Percentiles rank a stretch among this genome's conserved stretches.
These are phyloP conservation scores for Chanos chanos DNA, from an alignment of 2,797 vertebrate species.

Conservation along the genomic window DNA sequence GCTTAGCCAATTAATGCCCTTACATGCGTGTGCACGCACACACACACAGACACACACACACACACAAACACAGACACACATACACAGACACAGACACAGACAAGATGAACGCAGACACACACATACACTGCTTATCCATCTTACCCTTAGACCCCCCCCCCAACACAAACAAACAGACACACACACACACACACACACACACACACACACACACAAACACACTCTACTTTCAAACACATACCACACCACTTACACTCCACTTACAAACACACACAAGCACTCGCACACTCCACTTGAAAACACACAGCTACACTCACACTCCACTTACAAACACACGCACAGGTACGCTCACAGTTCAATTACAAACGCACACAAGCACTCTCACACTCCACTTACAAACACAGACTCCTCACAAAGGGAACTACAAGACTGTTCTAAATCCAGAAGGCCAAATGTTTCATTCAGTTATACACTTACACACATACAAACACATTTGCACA, in stretches of 20 bases:
- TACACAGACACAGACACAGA: background rate
- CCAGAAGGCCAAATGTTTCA: background rate
- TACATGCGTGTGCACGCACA: slow-evolving; percentile 2
- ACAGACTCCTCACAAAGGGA: slow-evolving; percentile 1
- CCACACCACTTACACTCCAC: too few species aligned
- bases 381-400: background rate
- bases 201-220: background rate
- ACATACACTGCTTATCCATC: background rate
- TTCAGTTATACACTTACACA: background rate
- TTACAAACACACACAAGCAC: background rate
- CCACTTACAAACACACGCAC: too few species aligned
- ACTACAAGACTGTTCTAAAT: background rate
- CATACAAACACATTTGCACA: background rate
- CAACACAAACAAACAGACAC: slow-evolving; percentile 1
- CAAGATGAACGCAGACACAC: too few species aligned
- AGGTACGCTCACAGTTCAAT: slow-evolving; percentile 41
- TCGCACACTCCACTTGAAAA: background rate
- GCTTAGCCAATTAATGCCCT: background rate
- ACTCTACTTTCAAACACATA: background rate
- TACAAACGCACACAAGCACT: background rate
- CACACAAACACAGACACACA: background rate
- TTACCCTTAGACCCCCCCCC: background rate
- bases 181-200: background rate
- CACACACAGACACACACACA: slow-evolving; percentile 5
- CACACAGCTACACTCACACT: background rate